Evolutionary conservation across 2,797 vertebrate genomes (phyloP).

Genomic region (Sparus aurata): DNA sequence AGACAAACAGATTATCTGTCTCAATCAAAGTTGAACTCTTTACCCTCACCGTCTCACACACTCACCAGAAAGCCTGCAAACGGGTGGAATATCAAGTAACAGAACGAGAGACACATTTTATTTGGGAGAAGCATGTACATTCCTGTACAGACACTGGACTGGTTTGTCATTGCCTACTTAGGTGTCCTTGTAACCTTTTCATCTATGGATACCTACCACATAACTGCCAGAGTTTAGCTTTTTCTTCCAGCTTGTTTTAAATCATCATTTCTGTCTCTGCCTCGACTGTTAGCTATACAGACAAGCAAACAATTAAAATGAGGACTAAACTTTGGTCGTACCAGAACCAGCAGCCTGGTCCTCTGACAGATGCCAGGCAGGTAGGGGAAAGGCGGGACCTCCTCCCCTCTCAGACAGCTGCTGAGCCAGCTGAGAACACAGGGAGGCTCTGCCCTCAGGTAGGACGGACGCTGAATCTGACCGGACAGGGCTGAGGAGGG

Average conservation of each 20-base stretch:
- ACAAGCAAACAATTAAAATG: neutral
- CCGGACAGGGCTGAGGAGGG: constrained; percentile 87
- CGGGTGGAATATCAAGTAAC: neutral
- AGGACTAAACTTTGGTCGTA: constrained; percentile 69
- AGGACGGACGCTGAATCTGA: constrained; percentile 91
- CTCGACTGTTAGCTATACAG: no score
- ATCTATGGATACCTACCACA: neutral
- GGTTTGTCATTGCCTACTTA: neutral
- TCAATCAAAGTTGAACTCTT: constrained; percentile 39
- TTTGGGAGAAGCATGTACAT: no score
- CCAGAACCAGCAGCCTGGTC: constrained; percentile 94
- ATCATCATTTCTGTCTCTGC: neutral
- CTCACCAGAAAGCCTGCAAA: neutral
- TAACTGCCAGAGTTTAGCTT: neutral
- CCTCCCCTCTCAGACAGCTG: constrained; percentile 90
- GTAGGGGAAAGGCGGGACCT: constrained; percentile 90
- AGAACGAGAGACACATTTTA: no score
- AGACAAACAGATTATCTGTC: constrained; percentile 30
- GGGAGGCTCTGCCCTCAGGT: constrained; percentile 91
- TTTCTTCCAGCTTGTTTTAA: neutral
- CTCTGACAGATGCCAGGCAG: constrained; percentile 93
- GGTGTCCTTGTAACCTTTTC: no score
- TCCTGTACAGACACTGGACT: neutral
- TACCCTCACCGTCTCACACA: constrained; percentile 4
- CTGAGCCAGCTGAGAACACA: constrained; percentile 95